Base-by-base conservation (phyloP, 1,140 invertebrate genomes). In the Leucophenga varia region DNA sequence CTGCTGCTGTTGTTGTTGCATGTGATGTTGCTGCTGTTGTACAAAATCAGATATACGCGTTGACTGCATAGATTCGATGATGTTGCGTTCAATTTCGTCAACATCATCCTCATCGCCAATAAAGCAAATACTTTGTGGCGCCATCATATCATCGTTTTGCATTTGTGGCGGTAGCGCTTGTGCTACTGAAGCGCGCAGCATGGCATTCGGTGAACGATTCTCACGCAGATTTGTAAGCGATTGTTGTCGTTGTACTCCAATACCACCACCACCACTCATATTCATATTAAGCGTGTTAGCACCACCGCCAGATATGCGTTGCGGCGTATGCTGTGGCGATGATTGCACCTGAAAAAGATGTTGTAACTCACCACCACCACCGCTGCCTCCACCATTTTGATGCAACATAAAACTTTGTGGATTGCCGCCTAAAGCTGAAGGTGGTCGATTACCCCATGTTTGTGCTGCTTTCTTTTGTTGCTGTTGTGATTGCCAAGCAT, bases 41-140 rank as follows among this genome's bases (percentile, higher is more conserved):
- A 60, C 61, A 49, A 72, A 72, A 35, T 72, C 69, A 5, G 69
- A 64, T 36, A 72, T 61, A 22, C 69, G 63, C 19, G 70, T 73
- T 7, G 61, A 55, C 38, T 73, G 71, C 67, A 74, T 68, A 2
- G 64, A 61, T 37, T 74, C 71, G 22, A 74, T 72, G 17, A 72
- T 72, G 43, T 74, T 74, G 17, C 72, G 72, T 40, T 74, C 71
- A 20, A 74, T 53, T 49, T 74, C 68, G 0, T 74, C 71, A 22
- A 75, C 64, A 40, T 77, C 77, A 48, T 78, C 75, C 21, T 69
- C 78, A 69, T 84, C 86, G 74, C 90, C 90, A 57, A 93, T 93
- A 67, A 93, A 95, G 21, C 90, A 93, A 55, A 93, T 92, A 78
- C 89, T 92, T 75, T 94, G 91, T 7, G 91, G 91, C 63, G 91